These are phyloP conservation scores for Botrylloides violaceus DNA, from an alignment of 23 tunicate species.

Conservation along the genomic window DNA sequence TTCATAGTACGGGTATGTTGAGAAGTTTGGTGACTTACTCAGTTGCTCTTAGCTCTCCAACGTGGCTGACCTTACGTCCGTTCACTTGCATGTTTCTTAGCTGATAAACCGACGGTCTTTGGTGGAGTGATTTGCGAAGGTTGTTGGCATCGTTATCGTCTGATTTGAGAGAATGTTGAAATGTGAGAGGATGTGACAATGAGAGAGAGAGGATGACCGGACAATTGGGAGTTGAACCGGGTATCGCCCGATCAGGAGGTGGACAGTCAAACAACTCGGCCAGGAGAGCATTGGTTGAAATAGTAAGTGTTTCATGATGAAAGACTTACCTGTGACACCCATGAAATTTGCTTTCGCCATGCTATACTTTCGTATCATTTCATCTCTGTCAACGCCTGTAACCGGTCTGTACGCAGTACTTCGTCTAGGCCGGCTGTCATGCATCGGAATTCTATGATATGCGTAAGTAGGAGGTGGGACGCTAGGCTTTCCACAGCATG, in stretches of 20 bases:
- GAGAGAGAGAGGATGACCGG: neutral
- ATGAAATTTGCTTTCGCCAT: slow-evolving; percentile 9
- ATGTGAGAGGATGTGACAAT: neutral
- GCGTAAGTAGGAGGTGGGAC: slow-evolving; percentile 4
- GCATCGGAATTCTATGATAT: neutral
- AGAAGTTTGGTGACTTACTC: no score
- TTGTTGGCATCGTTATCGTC: neutral
- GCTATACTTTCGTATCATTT: slow-evolving; percentile 10
- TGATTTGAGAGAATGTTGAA: neutral
- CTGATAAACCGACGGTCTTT: neutral
- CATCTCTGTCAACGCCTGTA: slow-evolving; percentile 6
- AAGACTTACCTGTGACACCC: slow-evolving; percentile 16
- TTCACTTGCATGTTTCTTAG: neutral
- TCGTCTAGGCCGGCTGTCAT: slow-evolving; percentile 11
- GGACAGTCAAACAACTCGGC: no score
- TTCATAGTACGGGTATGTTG: no score
- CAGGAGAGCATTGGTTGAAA: no score
- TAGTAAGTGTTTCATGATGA: no score
- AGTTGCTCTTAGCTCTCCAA: neutral
- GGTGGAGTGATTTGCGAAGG: neutral
- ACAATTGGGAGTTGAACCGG: no score
- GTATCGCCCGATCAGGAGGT: no score
- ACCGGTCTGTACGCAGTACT: slow-evolving; percentile 10
- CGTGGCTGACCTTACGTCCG: neutral
- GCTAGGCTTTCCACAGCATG: slow-evolving; percentile 41